Evolutionary conservation across 1,140 invertebrate species (phyloP).

Genomic region (Octopus bimaculoides): DNA sequence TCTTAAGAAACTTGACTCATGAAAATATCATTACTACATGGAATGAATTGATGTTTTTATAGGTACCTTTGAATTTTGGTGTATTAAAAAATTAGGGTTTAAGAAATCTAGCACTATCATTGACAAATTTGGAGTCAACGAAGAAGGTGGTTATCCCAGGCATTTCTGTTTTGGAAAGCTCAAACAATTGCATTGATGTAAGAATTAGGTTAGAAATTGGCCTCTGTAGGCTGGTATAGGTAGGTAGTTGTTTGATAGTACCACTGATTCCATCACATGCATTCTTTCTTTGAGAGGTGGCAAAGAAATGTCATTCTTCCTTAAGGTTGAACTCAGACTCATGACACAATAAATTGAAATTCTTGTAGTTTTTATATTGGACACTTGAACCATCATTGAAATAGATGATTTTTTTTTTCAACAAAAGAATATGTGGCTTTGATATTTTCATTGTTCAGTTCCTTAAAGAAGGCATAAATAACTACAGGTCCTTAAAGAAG

Average conservation of each 20-base stretch:
- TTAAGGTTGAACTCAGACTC: not conserved
- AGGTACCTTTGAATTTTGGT: not conserved
- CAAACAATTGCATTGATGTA: not conserved
- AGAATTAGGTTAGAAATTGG: slow-evolving; percentile 3
- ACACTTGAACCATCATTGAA: not conserved
- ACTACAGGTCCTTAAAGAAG: too few species aligned
- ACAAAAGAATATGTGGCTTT: not conserved
- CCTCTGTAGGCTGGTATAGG: not conserved
- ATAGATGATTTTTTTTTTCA: slow-evolving; percentile 3
- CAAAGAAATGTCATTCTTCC: not conserved
- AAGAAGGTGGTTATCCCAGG: not conserved
- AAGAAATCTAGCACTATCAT: not conserved
- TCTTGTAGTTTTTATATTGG: not conserved
- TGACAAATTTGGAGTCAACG: not conserved
- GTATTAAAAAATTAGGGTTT: not conserved
- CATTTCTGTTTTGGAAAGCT: not conserved
- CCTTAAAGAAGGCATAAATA: too few species aligned
- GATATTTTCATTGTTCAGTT: not conserved
- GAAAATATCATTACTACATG: not conserved
- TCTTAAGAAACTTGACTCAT: not conserved
- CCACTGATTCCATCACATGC: not conserved
- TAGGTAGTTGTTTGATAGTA: not conserved
- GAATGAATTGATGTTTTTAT: not conserved
- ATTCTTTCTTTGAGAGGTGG: not conserved
- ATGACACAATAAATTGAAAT: not conserved